These are phyloP conservation scores for Erinaceus europaeus DNA, from an alignment of 2,113 vertebrate genomes.

Conservation along the genomic window DNA sequence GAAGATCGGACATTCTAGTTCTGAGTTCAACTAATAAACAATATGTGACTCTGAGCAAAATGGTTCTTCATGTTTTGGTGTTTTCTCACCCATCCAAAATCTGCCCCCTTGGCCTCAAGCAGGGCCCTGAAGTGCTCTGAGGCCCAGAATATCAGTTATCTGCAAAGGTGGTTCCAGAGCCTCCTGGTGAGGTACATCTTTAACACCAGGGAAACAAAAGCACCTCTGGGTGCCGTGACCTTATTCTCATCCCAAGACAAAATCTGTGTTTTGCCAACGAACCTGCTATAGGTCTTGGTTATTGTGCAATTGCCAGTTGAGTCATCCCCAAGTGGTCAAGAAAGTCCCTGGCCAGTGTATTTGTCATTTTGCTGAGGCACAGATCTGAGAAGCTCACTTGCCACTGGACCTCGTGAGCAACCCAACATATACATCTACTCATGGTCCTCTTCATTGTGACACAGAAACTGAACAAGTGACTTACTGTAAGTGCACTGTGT, in stretches of 20 bases:
- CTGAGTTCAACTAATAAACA: background rate
- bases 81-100: background rate
- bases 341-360: background rate
- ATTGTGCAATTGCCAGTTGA: background rate
- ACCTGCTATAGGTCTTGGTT: background rate
- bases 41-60: constrained; percentile 11
- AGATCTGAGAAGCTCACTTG: background rate
- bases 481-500: background rate
- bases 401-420: background rate
- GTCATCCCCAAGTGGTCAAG: background rate
- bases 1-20: background rate
- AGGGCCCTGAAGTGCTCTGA: background rate
- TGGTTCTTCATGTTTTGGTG: background rate
- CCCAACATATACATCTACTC: background rate
- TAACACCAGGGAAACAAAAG: background rate
- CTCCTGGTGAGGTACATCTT: background rate
- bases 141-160: background rate
- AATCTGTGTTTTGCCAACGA: background rate
- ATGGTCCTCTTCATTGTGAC: background rate
- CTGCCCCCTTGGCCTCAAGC: background rate
- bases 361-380: background rate
- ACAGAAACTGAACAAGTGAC: background rate
- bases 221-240: accelerated
- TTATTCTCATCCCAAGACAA: background rate
- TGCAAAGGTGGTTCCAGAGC: background rate